Percentiles rank a stretch among this genome's conserved stretches.
phyloP scores from a whole-genome alignment of 1,140 invertebrate species.

The Formica exsecta region DNA sequence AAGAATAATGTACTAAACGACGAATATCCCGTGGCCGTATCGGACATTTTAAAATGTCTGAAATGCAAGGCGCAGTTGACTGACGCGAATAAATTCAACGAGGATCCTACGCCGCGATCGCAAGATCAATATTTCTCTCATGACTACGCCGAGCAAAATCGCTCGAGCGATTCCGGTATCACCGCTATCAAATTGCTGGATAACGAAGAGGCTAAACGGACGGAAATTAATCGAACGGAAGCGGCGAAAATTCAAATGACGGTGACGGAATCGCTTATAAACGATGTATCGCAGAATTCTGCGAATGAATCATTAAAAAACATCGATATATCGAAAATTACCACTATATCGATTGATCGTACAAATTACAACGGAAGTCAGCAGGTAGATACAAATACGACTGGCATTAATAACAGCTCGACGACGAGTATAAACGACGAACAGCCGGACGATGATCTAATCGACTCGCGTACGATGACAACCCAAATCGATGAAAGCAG shows the following conservation, averaged over 20 bases:
- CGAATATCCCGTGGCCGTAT: neutral
- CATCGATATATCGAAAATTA: neutral
- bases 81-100: neutral
- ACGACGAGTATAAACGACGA: neutral
- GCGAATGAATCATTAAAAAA: neutral
- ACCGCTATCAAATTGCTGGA: constrained; percentile 21
- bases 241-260: neutral
- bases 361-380: neutral
- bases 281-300: too few species aligned
- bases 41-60: constrained; percentile 54
- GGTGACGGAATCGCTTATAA: neutral
- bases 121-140: neutral
- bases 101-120: neutral
- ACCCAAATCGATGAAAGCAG: neutral
- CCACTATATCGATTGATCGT: neutral
- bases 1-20: neutral
- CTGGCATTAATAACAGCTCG: neutral
- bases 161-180: neutral
- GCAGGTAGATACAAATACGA: neutral
- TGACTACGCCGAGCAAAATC: neutral
- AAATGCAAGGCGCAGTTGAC: constrained; percentile 14
- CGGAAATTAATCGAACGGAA: constrained; percentile 6
- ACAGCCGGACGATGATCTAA: neutral
- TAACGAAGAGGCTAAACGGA: neutral
- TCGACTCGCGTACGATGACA: neutral